Base-by-base conservation (phyloP, 2,888 invertebrate genomes). In the Toxonevra muliebris region DNA sequence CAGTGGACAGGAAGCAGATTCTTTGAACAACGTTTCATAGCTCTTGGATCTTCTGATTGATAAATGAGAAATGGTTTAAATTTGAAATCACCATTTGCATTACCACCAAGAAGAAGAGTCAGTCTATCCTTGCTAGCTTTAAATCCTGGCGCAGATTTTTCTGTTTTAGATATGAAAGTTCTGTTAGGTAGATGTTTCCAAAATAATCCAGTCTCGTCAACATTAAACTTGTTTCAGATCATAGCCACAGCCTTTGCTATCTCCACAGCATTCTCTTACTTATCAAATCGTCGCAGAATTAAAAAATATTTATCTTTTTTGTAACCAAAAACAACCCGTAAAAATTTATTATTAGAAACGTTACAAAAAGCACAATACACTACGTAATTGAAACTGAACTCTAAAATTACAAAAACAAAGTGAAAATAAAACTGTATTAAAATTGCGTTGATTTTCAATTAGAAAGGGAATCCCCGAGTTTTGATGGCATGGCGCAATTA, bases 31-130 rank as follows among this genome's bases (percentile, higher is more conserved):
- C 76, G 73, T 72, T 79, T 80, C 52, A 81, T 55, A 63, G 76
- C 75, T 68, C 75, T 75, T 59, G 80, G 82, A 74, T 79, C 82
- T 73, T 76, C 76, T 9, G 77, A 77, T 12, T 71, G 72, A 70
- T 84, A 77, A 58, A 81, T 73, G n/a, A 82, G 72, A 54, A 82
- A 71, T 48, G 82, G 81, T 74, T 81, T 82, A 59, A 80, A 65
- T 69, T 78, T 79, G 52, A 75, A 76, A 71, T 78, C 76, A 48
- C 78, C 79, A 57, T 69, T 75, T 65, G 53, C 20, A 48, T 59
- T 65, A 54, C 65, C 65, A 60, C 54, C 65, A 42, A 65, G 54
- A 59, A 65, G 43, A 60, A 68, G 63, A 54, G 63, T 68, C 30
- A 66, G 57, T 58, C 62, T 68, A 63, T 61, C 66, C 52, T 66